phyloP scores from a whole-genome alignment of 2,888 invertebrate genomes.

The Orthonychiurus folsomi region DNA sequence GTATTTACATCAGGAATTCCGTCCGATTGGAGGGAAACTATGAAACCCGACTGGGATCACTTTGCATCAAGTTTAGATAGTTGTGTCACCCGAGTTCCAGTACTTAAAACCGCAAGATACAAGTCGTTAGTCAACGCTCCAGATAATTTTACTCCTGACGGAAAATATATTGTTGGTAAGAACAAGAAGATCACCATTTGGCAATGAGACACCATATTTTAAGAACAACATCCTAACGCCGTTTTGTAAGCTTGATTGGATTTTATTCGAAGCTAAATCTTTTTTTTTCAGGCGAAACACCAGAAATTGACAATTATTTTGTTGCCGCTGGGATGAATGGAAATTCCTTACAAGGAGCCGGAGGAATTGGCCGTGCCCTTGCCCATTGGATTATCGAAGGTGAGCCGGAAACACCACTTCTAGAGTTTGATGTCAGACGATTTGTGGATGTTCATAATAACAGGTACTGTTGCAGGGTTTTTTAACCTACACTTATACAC shows the following conservation, averaged over 20 bases:
- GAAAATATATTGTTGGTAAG: slow-evolving; percentile 51
- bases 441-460: slow-evolving; percentile 60
- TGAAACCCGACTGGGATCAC: slow-evolving; percentile 54
- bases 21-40: slow-evolving; percentile 44
- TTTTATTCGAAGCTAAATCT: no score
- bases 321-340: slow-evolving; percentile 63
- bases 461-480: slow-evolving; percentile 42
- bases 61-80: slow-evolving; percentile 44
- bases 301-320: slow-evolving; percentile 61
- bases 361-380: slow-evolving; percentile 60
- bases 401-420: slow-evolving; percentile 51
- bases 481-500: not conserved
- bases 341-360: slow-evolving; percentile 59
- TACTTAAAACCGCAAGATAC: slow-evolving; percentile 30
- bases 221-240: no score
- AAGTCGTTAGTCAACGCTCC: slow-evolving; percentile 51
- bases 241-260: no score
- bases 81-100: slow-evolving; percentile 31
- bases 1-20: slow-evolving; percentile 50
- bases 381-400: slow-evolving; percentile 62
- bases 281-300: slow-evolving; percentile 56
- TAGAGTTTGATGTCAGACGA: slow-evolving; percentile 57
- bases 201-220: not conserved
- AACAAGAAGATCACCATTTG: not conserved
- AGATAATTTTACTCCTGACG: slow-evolving; percentile 63